phyloP scores from a whole-genome alignment of 2,113 vertebrate genomes.

The Nansenia antarctica region DNA sequence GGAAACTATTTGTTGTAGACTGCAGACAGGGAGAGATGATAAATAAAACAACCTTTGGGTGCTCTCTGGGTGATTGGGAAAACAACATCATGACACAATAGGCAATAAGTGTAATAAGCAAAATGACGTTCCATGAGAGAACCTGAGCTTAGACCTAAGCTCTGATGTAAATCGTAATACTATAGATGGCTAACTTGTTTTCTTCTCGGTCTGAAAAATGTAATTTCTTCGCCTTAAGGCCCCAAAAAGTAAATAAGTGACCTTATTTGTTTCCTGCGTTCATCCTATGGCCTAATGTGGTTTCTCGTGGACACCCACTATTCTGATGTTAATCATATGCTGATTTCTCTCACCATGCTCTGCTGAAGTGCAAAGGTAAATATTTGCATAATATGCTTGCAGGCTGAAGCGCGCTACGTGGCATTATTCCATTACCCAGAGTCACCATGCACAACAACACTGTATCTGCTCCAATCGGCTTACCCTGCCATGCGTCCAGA shows the following conservation, averaged over 20 bases:
- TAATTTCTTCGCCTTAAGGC: not conserved
- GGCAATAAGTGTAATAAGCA: slow-evolving; percentile 7
- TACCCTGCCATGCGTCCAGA: slow-evolving; percentile 15
- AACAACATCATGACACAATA: not conserved
- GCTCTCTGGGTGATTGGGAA: not conserved
- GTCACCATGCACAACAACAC: slow-evolving; percentile 49
- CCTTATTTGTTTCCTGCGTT: slow-evolving; percentile 42
- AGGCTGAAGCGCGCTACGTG: slow-evolving; percentile 31
- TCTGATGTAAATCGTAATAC: slow-evolving; percentile 19
- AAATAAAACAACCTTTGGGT: not conserved
- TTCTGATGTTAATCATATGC: slow-evolving; percentile 70
- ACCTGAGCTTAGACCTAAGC: slow-evolving; percentile 22
- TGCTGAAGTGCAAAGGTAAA: slow-evolving; percentile 72
- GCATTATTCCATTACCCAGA: slow-evolving; percentile 66
- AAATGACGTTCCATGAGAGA: slow-evolving; percentile 17
- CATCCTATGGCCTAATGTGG: slow-evolving; percentile 24
- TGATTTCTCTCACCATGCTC: slow-evolving; percentile 57
- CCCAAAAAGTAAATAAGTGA: slow-evolving; percentile 38
- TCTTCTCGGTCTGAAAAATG: slow-evolving; percentile 16
- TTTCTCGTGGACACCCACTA: slow-evolving; percentile 35
- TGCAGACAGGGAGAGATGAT: slow-evolving; percentile 27
- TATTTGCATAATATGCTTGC: slow-evolving; percentile 63
- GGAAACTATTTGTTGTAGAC: slow-evolving; percentile 52
- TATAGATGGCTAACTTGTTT: slow-evolving; percentile 27
- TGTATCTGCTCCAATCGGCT: slow-evolving; percentile 50